These are phyloP conservation scores for Molossus alvarezi DNA, from an alignment of 2,797 vertebrate genomes.

Conservation along the genomic window DNA sequence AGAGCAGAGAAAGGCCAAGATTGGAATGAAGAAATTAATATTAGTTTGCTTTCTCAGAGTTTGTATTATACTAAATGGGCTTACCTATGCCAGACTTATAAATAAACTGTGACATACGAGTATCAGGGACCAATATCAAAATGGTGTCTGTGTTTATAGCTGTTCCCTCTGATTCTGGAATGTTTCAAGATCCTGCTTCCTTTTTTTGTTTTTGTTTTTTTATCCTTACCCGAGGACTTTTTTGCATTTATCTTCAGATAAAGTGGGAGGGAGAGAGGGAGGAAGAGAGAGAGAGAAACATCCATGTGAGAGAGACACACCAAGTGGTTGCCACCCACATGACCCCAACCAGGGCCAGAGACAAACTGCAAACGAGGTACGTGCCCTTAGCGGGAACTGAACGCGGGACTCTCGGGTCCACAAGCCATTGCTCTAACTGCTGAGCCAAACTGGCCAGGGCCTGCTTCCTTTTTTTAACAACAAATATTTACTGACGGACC, in stretches of 20 bases:
- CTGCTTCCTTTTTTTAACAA: background rate
- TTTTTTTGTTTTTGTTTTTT: background rate
- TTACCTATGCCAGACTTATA: background rate
- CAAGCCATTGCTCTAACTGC: no score
- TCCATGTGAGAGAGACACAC: no score
- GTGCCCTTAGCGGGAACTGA: no score
- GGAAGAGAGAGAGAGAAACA: no score
- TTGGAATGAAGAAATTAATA: constrained; percentile 8
- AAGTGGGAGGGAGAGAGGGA: no score
- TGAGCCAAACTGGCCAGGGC: no score
- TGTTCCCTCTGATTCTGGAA: background rate
- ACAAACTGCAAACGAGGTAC: no score
- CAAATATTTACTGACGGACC: background rate
- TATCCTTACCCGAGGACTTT: no score
- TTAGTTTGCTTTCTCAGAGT: constrained; percentile 10
- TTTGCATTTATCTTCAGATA: no score
- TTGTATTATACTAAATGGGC: background rate
- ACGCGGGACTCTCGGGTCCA: no score
- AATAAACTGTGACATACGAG: background rate
- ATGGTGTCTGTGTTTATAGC: background rate
- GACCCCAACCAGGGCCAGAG: no score
- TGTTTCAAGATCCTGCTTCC: background rate
- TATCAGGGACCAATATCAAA: background rate
- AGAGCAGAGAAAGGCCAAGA: constrained; percentile 35
- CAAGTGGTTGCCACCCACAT: no score